A percentile compares a stretch with the other conserved stretches of the same genome.
Evolutionary conservation across 2,113 vertebrate genomes (phyloP).

Genomic region (Epinephelus lanceolatus): DNA sequence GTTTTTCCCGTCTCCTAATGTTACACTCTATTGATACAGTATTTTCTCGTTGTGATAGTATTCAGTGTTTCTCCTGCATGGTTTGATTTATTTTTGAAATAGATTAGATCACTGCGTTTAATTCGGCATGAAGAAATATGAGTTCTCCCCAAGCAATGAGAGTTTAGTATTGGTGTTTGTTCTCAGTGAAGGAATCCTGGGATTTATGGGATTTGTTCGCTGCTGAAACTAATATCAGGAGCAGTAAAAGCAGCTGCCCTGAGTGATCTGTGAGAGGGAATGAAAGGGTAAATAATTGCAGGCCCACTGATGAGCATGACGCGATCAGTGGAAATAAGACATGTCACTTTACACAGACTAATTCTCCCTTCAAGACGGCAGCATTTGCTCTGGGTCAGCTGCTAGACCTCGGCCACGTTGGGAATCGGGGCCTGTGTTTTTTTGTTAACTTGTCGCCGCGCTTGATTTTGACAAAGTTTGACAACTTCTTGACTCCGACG

Average conservation of each 20-base stretch:
- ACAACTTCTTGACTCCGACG: conserved; percentile 90
- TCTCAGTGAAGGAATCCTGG: conserved; percentile 18
- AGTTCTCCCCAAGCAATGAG: too few relatives aligned
- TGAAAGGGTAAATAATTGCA: conserved; percentile 41
- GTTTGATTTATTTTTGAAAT: background rate
- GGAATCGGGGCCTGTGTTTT: conserved; percentile 66
- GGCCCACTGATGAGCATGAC: conserved; percentile 43
- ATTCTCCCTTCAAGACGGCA: conserved; percentile 75
- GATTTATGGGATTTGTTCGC: background rate
- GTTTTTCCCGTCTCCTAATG: too few relatives aligned
- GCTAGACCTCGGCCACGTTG: conserved; percentile 81
- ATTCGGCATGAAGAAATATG: background rate
- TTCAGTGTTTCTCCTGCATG: background rate
- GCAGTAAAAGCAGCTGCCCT: conserved; percentile 15
- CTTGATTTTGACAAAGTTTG: conserved; percentile 92
- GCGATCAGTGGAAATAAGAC: conserved; percentile 76
- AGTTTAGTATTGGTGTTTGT: background rate
- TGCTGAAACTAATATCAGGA: background rate
- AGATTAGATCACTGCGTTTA: background rate
- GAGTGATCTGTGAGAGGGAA: conserved; percentile 16
- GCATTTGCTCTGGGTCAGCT: conserved; percentile 88
- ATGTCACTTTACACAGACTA: conserved; percentile 83
- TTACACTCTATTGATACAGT: background rate
- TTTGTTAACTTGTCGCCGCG: conserved; percentile 60
- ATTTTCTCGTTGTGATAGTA: background rate